phyloP scores from a whole-genome alignment of 2,888 invertebrate genomes.

The Pteria penguin region DNA sequence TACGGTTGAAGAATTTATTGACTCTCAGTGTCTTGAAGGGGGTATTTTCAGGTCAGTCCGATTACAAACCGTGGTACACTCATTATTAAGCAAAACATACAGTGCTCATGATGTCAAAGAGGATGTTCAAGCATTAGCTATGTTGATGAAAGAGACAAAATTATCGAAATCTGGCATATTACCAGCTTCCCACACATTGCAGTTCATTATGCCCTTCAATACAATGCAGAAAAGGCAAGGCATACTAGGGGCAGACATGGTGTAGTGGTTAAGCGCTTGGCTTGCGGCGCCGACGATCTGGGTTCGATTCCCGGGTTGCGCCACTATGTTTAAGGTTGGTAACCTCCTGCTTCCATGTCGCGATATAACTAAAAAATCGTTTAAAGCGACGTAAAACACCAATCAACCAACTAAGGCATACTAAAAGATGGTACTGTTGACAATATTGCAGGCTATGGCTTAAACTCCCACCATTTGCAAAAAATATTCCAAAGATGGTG shows the following conservation, averaged over 20 bases:
- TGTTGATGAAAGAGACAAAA: background rate
- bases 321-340: no score
- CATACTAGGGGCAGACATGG: slow-evolving; percentile 15
- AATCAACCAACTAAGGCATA: no score
- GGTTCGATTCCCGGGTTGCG: no score
- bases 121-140: background rate
- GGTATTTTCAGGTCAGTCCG: background rate
- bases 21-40: background rate
- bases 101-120: background rate
- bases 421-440: slow-evolving; percentile 32
- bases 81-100: background rate
- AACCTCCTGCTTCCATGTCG: no score
- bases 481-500: slow-evolving; percentile 24
- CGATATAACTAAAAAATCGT: no score
- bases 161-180: background rate
- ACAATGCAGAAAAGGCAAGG: slow-evolving; percentile 12
- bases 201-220: slow-evolving; percentile 7
- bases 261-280: no score
- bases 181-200: slow-evolving; percentile 19
- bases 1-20: background rate
- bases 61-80: background rate
- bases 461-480: slow-evolving; percentile 21
- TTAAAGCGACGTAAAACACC: no score
- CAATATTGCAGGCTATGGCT: slow-evolving; percentile 40
- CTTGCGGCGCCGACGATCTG: no score